These are phyloP conservation scores for Ethmia dodecea DNA, from an alignment of 2,888 invertebrate genomes.

Conservation along the genomic window DNA sequence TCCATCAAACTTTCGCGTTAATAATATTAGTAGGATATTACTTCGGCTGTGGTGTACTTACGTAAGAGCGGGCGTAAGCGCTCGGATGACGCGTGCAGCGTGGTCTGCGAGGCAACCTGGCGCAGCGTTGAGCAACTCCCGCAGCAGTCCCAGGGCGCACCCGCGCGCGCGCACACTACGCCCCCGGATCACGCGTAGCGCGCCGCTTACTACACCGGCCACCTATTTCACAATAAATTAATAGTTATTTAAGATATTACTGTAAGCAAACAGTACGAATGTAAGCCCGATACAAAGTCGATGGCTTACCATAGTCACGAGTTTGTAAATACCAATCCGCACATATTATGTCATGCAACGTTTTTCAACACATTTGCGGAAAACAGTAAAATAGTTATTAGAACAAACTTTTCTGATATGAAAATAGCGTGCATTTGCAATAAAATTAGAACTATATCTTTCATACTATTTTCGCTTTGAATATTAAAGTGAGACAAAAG, in stretches of 20 bases:
- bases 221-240: slow-evolving; percentile 31
- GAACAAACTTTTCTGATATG: too few relatives aligned
- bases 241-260: not conserved
- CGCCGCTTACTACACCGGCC: slow-evolving; percentile 87
- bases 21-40: too few relatives aligned
- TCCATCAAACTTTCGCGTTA: too few relatives aligned
- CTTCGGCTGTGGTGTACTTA: too few relatives aligned
- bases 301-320: not conserved
- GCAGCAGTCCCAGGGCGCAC: slow-evolving; percentile 93
- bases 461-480: too few relatives aligned
- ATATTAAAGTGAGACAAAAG: too few relatives aligned
- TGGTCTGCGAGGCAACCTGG: slow-evolving; percentile 93
- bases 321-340: not conserved
- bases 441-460: too few relatives aligned
- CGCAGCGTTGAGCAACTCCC: slow-evolving; percentile 92
- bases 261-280: not conserved
- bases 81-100: slow-evolving; percentile 90
- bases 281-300: not conserved
- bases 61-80: slow-evolving; percentile 91
- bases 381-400: too few relatives aligned
- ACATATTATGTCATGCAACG: too few relatives aligned
- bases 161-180: slow-evolving; percentile 82
- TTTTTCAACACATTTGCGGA: not conserved
- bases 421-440: too few relatives aligned
- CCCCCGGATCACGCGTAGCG: slow-evolving; percentile 92